Evolutionary conservation across 2,797 vertebrate species (phyloP), one percentile per base, ranked within the genome.

Genomic region (Gymnodraco acuticeps): DNA sequence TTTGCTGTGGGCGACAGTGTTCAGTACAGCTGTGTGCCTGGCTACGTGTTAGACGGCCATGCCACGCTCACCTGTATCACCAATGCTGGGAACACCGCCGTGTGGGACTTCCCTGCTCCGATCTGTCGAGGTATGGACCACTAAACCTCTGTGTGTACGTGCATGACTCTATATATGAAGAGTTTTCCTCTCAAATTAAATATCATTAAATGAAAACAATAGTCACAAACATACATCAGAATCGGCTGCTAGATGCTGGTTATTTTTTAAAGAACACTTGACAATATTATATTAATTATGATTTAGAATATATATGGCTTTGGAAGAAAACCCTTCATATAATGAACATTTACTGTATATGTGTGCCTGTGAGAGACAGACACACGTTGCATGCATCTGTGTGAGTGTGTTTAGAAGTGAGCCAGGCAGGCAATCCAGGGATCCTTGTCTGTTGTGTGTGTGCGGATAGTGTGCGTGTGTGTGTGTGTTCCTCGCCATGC

Each of bases 51-150:
- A 19, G 93, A 94, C 1, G 93, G 93, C 33, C 93, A 94, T 0
- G 92, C 89, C 15, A 93, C 90, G 0, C 93, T 94, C 73, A 91
- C 89, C 48, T 94, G 93, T 76, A 89, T 90, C 59, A 93, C 90
- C 43, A 94, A 94, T 43, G 78, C 91, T 0, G 93, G 89, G 12
- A 93, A 94, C 87, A 78, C 84, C 0, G 93, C 93, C 7, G 93
- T 93, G 11, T 94, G 93, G 93, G 93, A 94, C 87, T 94, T 94
- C 31, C 93, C 93, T 9, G 92, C 93, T 73, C 93, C 93, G 1
- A 87, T 94, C 11, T 94, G 93, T 82, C 82, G 93, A 94, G 93
- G 93, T 94, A 93, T 31, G 33, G 23, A 59, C 12, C 2, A 43
- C 45, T 52, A 10, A 53, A 72, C 58, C n/a, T 42, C 15, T 23